Evolutionary conservation across 2,888 invertebrate species (phyloP), one percentile per base, ranked within the genome.

Genomic region (Pseudococcus viburni): DNA sequence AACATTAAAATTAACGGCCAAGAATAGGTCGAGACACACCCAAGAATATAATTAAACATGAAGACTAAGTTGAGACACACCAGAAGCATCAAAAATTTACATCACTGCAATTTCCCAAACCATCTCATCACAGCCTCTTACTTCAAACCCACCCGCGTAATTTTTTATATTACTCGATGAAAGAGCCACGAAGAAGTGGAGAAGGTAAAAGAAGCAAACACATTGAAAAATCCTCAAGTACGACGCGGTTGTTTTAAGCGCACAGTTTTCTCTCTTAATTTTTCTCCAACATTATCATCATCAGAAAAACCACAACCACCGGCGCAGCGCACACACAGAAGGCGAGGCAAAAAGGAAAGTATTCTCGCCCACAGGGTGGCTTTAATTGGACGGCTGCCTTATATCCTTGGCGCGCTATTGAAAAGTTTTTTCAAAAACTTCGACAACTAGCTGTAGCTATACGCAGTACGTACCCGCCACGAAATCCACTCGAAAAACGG

Each of bases 401-500:
- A 48, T 59, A 48, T 51, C 85, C 59, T 85, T n/a, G 68, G 68
- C 80, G 19, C 51, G 85, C 59, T 85, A 85, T 85, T 85, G 85
- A 85, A 85, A 85, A 85, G 33, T 85, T 85, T 85, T 85, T 85
- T 33, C 8, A 85, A 85, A 39, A 39, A 59, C 55, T 59, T 48
- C 39, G 85, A 85, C 59, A 64, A 85, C 33, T 59, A 59, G 59
- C 19, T 55, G 26, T 33, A 33, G 26, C 26, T 33, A 33, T 33
- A 33, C 26, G 26, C 26, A 33, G 26, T 33, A 33, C 51, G 85
- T 55, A 48, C 84, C 83, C 39, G 59, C 83, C 83, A 59, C 22
- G 85, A 85, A 85, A 85, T 85, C 85, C 85, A 85, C 85, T 85
- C 59, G 85, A 85, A 39, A 80, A 73, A 42, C 80, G 64, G 42